Evolutionary conservation across 2,797 vertebrate species (phyloP), one percentile per base, ranked within the genome.

Genomic region (Tenualosa thibaudeaui): DNA sequence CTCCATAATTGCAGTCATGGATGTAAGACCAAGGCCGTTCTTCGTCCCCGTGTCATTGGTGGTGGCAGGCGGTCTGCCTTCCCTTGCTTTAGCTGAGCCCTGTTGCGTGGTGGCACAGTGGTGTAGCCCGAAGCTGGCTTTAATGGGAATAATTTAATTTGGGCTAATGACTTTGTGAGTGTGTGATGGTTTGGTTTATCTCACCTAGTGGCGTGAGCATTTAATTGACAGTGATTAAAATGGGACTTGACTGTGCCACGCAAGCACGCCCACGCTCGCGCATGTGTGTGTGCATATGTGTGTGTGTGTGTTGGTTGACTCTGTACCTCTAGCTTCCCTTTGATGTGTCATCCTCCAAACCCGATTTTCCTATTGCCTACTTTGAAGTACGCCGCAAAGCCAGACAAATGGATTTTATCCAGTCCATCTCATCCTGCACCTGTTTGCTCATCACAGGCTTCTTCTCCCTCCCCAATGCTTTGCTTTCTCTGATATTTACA

Each of bases 121-220:
- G 22, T 62, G n/a, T 62, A n/a, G n/a, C 65, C 90, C 86, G 89
- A 91, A 91, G 93, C 91, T 93, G 86, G 92, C 93, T 94, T 94
- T 91, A 89, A 93, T 92, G 92, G 87, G 90, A 92, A 93, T 94
- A 90, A 91, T 90, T 92, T 90, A 89, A 91, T 93, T 93, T 91
- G 89, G 68, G 51, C 19, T 86, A 88, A 88, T 85, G 88, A 87
- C 24, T 24, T 22, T 3, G 56, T 65, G 49, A 54, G 49, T 24
- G 31, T 2, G 56, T 81, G 49, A 8, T 85, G 82, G 78, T 26
- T 31, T 86, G 13, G 82, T 5, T 83, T 85, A 82, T 84, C 84
- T 87, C 86, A 86, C 82, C 86, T 86, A 84, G 19, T 65, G 81
- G 65, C 13, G 5, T 13, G 84, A 87, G 7, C 81, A 54, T 83